phyloP scores from a whole-genome alignment of 2,888 invertebrate species.

The Noctua comes region DNA sequence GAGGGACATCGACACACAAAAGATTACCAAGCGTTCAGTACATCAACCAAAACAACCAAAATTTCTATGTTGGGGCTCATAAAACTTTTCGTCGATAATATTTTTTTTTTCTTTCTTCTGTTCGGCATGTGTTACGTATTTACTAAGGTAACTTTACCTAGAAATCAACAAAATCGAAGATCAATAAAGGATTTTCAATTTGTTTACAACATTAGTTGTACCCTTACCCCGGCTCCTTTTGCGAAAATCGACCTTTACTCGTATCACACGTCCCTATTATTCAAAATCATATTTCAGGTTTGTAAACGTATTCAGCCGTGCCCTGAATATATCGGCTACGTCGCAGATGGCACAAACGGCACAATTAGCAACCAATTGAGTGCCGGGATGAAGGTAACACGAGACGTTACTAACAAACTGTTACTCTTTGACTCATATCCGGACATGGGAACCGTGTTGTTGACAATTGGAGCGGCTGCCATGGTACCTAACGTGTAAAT shows the following conservation, averaged over 20 bases:
- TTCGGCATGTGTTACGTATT: neutral
- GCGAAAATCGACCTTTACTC: slow-evolving; percentile 4
- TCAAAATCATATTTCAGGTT: slow-evolving; percentile 28
- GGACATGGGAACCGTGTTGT: slow-evolving; percentile 12
- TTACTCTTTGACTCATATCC: slow-evolving; percentile 20
- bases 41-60: neutral
- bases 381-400: slow-evolving; percentile 37
- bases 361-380: slow-evolving; percentile 51
- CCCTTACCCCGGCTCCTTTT: neutral
- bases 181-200: neutral
- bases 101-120: neutral
- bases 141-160: neutral
- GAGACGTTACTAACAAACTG: slow-evolving; percentile 20
- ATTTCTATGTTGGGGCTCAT: neutral
- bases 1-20: neutral
- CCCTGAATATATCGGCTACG: slow-evolving; percentile 18
- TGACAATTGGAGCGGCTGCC: slow-evolving; percentile 10
- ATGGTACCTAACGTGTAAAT: slow-evolving; percentile 17
- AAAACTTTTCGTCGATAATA: neutral
- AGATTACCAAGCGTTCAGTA: neutral
- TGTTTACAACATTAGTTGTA: neutral
- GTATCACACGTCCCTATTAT: slow-evolving; percentile 23
- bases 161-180: neutral
- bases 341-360: neutral
- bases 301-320: slow-evolving; percentile 21